Percentiles rank a stretch among this genome's conserved stretches.
Conservation (phyloP, 2,888 invertebrate genomes). For the Lepeophtheirus nordmannii region DNA sequence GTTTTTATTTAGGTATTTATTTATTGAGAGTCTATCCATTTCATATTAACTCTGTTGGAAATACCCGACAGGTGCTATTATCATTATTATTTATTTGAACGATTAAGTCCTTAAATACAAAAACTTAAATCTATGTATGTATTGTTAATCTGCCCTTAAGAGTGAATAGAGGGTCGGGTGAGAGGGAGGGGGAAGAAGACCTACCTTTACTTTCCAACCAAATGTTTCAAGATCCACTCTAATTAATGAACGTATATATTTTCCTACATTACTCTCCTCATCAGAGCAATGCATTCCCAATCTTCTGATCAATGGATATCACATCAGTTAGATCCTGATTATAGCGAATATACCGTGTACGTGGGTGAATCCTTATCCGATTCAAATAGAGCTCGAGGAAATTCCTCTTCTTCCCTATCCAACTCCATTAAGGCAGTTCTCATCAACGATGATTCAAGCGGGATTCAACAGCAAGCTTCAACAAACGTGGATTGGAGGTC, state of each 20-base stretch:
- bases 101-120: background rate
- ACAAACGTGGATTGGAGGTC: background rate
- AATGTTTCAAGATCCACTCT: no score
- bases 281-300: background rate
- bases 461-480: no score
- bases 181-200: background rate
- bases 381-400: no score
- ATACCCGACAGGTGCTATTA: background rate
- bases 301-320: background rate
- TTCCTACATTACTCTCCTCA: background rate
- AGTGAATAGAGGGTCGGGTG: background rate
- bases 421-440: no score
- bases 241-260: no score
- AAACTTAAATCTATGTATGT: background rate
- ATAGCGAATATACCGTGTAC: background rate
- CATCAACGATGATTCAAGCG: no score
- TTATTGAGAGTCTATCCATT: no score
- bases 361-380: background rate
- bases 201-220: no score
- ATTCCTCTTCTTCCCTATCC: no score
- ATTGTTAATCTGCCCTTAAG: background rate
- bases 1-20: no score
- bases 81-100: background rate
- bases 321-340: background rate
- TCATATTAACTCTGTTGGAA: background rate